Base-by-base conservation (phyloP, 2,888 invertebrate genomes). In the Lamproptera curius region DNA sequence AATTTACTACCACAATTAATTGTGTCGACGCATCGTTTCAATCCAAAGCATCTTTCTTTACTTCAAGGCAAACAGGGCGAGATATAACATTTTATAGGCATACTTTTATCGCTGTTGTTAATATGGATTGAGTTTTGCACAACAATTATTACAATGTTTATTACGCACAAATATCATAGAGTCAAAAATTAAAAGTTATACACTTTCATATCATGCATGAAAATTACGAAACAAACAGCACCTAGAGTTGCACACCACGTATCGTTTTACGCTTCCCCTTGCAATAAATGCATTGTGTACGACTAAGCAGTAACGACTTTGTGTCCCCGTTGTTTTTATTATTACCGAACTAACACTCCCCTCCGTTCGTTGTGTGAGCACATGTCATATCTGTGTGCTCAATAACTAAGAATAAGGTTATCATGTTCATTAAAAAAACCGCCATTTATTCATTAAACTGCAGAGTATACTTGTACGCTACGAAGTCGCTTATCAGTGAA, bases 1-100 rank as follows among this genome's bases (percentile, higher is more conserved):
- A 70, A 65, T 79, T 79, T 79, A 83, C 77, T 73, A 74, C 71
- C 74, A 76, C 75, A 77, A 70, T 76, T 80, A 76, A 80, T 77
- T 77, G 78, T 78, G 79, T 76, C 68, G 71, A 66, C 61, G n/a
- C n/a, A n/a, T n/a, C 69, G 61, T 66, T 70, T 62, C 62, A n/a
- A 11, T 57, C 53, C 67, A 59, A 64, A 66, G 72, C 71, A 66
- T 59, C 71, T 67, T n/a, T n/a, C n/a, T n/a, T 70, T 71, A 70
- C 76, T 73, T 63, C 61, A 59, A 72, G 62, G 62, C 58, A 58
- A 3, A 20, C 6, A 20, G n/a, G 28, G 28, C 28, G n/a, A 56
- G 64, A 66, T 68, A 68, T 70, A 72, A 70, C 63, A 69, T 73
- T 74, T 71, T 72, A 67, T 64, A 56, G 56, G 49, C 16, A 45